Base-by-base conservation (phyloP, 2,113 vertebrate genomes). In the Hiodon alosoides region DNA sequence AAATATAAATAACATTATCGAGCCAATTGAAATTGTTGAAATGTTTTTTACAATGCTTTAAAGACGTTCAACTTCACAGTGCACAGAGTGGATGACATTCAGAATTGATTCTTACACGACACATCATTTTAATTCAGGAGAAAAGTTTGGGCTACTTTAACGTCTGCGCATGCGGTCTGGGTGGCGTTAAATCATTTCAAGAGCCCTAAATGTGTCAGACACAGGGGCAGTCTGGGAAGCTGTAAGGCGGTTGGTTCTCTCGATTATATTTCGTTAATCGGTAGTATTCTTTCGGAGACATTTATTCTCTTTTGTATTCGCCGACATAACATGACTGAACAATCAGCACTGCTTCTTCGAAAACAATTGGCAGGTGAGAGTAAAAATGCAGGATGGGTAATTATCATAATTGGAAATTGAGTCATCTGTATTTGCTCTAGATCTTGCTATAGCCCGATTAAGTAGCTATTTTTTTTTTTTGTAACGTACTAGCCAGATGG, bases 301-400 rank as follows among this genome's bases (percentile, higher is more conserved):
- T 17, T 62, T 62, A 67, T 79, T 69, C 80, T 51, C 70, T 66
- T 81, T 68, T 73, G 76, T 72, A 76, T 71, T 81, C 80, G 83
- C 72, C 77, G 7, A 76, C 87, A 78, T 88, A 89, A 85, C 81
- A 91, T 92, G 89, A 89, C 89, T 79, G 89, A 92, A 86, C 90
- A 91, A 87, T 89, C 89, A 78, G 88, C 87, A 61, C 78, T 91
- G 75, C 89, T 91, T 81, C 89, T 91, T 80, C 88, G 89, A 89
- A 92, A 91, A 86, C 90, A 91, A 85, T 78, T 91, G 78, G 90
- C 90, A 90, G 90, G 90, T 92, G 85, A 87, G 13, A 4, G 59
- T 7, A 6, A 50, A 4, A 47, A 71, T 64, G 53, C 9, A 50
- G 31, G 31, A 54, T 67, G 53, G 73, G 46, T 67, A 67, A 67